Conservation (phyloP, 2,113 vertebrate species). For the Charina bottae region DNA sequence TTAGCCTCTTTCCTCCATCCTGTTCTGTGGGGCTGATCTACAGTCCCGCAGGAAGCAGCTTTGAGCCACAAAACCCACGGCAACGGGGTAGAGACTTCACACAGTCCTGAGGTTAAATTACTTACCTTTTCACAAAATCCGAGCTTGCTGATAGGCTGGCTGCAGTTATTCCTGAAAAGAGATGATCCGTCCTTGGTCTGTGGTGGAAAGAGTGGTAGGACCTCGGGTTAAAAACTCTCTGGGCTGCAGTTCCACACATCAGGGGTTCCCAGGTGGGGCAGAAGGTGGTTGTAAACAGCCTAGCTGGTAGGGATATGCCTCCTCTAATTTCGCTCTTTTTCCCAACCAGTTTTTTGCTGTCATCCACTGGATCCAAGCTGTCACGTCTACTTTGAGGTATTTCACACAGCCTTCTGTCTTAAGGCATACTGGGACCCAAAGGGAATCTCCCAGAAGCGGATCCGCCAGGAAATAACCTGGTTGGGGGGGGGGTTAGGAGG, state of each 20-base stretch:
- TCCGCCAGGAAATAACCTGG: not conserved
- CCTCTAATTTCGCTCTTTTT: not conserved
- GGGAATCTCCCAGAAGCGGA: not conserved
- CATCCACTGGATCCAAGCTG: constrained; percentile 78
- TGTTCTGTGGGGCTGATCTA: too few relatives aligned
- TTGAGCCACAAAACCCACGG: too few relatives aligned
- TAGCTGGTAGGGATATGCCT: not conserved
- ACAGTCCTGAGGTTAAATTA: not conserved
- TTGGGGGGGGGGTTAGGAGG: not conserved
- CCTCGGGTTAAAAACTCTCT: not conserved
- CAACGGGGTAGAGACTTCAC: not conserved
- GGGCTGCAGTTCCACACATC: not conserved
- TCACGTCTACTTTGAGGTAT: constrained; percentile 76
- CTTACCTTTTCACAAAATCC: not conserved
- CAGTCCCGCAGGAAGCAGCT: too few relatives aligned
- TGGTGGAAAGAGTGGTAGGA: not conserved
- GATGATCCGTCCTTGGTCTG: not conserved
- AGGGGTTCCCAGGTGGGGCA: not conserved
- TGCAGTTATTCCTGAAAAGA: not conserved
- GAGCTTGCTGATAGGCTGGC: not conserved
- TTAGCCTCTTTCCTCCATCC: too few relatives aligned
- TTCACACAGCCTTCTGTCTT: not conserved
- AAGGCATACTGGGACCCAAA: not conserved
- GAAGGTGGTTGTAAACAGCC: not conserved
- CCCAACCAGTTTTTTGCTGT: constrained; percentile 65